Evolutionary conservation across 2,797 vertebrate species (phyloP).

Genomic region (Threskiornis aethiopicus): DNA sequence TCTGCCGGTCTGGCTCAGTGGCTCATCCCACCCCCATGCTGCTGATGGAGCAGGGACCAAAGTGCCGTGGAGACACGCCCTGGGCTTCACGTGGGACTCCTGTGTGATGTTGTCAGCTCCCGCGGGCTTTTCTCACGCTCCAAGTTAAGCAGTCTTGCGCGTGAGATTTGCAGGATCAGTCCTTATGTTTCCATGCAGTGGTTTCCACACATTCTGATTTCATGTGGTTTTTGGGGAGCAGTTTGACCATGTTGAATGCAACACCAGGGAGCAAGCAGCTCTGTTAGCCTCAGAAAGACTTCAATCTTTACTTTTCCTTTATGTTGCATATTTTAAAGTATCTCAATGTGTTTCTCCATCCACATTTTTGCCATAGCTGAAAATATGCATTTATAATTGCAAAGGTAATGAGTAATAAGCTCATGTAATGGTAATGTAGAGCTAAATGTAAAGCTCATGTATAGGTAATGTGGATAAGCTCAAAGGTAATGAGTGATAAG

Average conservation of each 20-base stretch:
- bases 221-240: not conserved
- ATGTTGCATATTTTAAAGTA: not conserved
- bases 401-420: not conserved
- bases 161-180: not conserved
- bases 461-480: too few relatives aligned
- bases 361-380: not conserved
- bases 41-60: accelerated
- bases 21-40: accelerated
- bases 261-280: not conserved
- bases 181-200: accelerated
- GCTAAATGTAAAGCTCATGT: too few relatives aligned
- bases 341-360: not conserved
- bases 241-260: not conserved
- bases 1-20: accelerated
- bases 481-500: not conserved
- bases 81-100: not conserved
- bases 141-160: not conserved
- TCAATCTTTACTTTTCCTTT: not conserved
- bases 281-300: not conserved
- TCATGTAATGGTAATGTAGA: too few relatives aligned
- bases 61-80: accelerated
- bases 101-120: not conserved
- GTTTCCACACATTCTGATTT: not conserved
- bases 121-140: not conserved
- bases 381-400: not conserved